Evolutionary conservation across 1,140 invertebrate species (phyloP).

Genomic region (Tetraneura akinire): DNA sequence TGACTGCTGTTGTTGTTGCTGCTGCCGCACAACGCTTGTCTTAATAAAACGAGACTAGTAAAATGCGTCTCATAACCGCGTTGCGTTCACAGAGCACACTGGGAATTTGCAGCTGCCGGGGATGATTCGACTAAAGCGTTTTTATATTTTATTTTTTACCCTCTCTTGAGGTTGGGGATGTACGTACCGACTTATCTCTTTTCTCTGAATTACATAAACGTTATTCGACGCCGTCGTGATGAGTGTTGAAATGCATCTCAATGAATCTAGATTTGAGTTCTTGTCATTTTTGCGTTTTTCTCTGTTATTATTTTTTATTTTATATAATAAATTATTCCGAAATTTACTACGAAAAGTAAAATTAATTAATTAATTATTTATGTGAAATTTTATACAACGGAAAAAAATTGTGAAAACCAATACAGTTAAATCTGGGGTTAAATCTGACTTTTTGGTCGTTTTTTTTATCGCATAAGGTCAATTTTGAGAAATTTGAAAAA

Average conservation of each 20-base stretch:
- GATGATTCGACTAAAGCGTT: slow-evolving; percentile 18
- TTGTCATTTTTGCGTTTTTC: background rate
- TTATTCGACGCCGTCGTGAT: background rate
- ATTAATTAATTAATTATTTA: too few relatives aligned
- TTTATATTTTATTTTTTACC: background rate
- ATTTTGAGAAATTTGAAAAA: too few relatives aligned
- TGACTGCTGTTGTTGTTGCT: background rate
- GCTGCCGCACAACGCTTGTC: background rate
- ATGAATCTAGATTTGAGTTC: too few relatives aligned
- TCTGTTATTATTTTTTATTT: too few relatives aligned
- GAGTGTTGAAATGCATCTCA: background rate
- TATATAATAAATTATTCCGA: too few relatives aligned
- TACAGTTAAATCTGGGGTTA: too few relatives aligned
- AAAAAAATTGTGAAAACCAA: too few relatives aligned
- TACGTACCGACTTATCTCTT: too few relatives aligned
- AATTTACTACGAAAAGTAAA: too few relatives aligned
- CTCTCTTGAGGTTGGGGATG: background rate
- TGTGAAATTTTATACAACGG: too few relatives aligned
- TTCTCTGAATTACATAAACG: background rate
- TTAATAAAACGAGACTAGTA: slow-evolving; percentile 6
- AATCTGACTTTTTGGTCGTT: too few relatives aligned
- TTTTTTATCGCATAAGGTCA: too few relatives aligned
- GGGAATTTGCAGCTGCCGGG: slow-evolving; percentile 28
- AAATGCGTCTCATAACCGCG: background rate
- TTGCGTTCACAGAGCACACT: background rate